phyloP scores from a whole-genome alignment of 2,113 vertebrate species.

The Pipra filicauda region DNA sequence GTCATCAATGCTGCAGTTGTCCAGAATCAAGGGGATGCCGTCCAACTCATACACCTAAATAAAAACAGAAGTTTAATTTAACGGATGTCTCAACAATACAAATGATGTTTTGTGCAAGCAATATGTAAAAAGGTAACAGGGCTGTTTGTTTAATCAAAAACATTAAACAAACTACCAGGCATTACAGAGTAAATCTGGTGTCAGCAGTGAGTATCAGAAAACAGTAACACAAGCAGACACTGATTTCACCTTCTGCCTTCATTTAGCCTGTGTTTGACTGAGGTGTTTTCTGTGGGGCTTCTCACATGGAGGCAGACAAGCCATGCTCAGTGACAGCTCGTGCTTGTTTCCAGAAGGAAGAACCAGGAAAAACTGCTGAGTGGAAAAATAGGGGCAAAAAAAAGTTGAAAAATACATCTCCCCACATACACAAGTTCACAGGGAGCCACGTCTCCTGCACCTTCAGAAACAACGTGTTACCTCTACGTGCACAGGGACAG shows the following conservation, averaged over 20 bases:
- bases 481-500: not conserved
- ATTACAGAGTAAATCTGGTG: not conserved
- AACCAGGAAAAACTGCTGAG: not conserved
- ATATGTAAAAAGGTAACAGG: rapidly evolving
- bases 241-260: not conserved
- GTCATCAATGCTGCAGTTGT: constrained; percentile 92
- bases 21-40: constrained; percentile 90
- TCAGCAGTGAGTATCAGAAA: not conserved
- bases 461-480: not conserved
- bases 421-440: not conserved
- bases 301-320: not conserved
- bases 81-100: not conserved
- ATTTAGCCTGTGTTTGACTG: not conserved
- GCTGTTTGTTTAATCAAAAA: not conserved
- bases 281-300: not conserved
- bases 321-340: not conserved
- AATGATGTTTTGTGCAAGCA: not conserved
- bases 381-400: not conserved
- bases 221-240: not conserved
- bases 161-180: not conserved
- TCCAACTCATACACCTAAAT: constrained; percentile 87
- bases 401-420: not conserved
- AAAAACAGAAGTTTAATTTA: not conserved
- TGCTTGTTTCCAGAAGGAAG: not conserved
- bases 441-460: not conserved